A percentile compares a stretch with the other conserved stretches of the same genome.
Conservation (phyloP, 2,888 invertebrate species). For the Limnephilus rhombicus region DNA sequence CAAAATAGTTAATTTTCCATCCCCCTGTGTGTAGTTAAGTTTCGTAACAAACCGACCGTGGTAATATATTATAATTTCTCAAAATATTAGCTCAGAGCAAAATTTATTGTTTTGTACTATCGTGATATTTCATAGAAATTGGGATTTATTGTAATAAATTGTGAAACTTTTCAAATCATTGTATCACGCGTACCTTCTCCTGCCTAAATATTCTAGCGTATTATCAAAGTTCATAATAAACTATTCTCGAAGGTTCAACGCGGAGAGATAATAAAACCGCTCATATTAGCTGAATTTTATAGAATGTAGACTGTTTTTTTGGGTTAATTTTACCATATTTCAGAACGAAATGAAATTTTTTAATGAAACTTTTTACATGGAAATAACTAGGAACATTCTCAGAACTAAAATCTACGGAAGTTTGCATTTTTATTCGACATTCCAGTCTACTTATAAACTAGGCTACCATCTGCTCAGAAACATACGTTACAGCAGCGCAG, state of each 20-base stretch:
- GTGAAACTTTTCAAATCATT: not conserved
- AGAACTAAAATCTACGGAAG: not conserved
- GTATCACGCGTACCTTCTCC: not conserved
- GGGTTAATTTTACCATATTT: not conserved
- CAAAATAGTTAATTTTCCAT: not conserved
- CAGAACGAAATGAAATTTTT: not conserved
- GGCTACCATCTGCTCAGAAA: too few species aligned
- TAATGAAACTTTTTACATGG: not conserved
- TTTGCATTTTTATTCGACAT: not conserved
- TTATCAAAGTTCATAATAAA: not conserved
- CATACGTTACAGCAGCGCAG: too few species aligned
- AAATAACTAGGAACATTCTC: not conserved
- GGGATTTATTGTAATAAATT: not conserved
- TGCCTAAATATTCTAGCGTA: not conserved
- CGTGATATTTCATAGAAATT: not conserved
- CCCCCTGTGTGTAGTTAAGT: not conserved
- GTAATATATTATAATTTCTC: not conserved
- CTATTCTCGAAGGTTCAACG: not conserved
- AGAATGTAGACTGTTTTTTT: not conserved
- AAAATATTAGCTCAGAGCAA: not conserved
- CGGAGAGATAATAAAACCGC: not conserved
- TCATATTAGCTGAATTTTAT: not conserved
- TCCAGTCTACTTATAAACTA: too few species aligned
- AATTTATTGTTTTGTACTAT: not conserved
- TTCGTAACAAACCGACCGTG: not conserved